These are phyloP conservation scores for Strigamia transsilvanica DNA, from an alignment of 2,888 invertebrate species.

Conservation along the genomic window DNA sequence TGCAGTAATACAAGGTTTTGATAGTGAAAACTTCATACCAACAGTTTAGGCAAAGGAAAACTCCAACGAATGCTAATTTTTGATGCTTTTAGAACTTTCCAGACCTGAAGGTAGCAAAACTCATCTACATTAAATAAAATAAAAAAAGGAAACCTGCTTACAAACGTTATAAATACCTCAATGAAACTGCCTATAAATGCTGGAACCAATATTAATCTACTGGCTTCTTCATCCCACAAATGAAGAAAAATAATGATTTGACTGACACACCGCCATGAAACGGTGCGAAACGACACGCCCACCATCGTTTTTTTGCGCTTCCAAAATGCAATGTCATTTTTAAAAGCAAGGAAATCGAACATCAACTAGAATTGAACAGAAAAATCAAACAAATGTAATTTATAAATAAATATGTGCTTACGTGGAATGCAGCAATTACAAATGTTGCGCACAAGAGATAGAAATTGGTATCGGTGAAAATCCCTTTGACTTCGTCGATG, in stretches of 20 bases:
- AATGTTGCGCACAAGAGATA: constrained; percentile 90
- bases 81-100: constrained; percentile 94
- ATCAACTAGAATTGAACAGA: constrained; percentile 74
- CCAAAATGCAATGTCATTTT: constrained; percentile 98
- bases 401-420: constrained; percentile 67
- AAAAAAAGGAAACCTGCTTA: constrained; percentile 57
- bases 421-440: constrained; percentile 89
- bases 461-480: constrained; percentile 95
- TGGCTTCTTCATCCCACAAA: constrained; percentile 89
- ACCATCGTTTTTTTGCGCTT: constrained; percentile 82
- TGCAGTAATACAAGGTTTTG: neutral
- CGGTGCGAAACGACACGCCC: constrained; percentile 84
- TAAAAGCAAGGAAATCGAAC: constrained; percentile 96
- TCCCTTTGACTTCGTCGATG: constrained; percentile 94
- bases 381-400: neutral
- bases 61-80: constrained; percentile 72
- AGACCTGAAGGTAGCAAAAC: constrained; percentile 70
- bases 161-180: constrained; percentile 71
- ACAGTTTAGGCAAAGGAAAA: constrained; percentile 54
- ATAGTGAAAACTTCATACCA: constrained; percentile 50
- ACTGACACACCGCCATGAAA: constrained; percentile 93
- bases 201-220: constrained; percentile 85
- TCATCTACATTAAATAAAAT: neutral
- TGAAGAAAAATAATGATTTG: constrained; percentile 86
- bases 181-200: constrained; percentile 86